Evolutionary conservation across 2,888 invertebrate genomes (phyloP).

Genomic region (Melieria omissa): DNA sequence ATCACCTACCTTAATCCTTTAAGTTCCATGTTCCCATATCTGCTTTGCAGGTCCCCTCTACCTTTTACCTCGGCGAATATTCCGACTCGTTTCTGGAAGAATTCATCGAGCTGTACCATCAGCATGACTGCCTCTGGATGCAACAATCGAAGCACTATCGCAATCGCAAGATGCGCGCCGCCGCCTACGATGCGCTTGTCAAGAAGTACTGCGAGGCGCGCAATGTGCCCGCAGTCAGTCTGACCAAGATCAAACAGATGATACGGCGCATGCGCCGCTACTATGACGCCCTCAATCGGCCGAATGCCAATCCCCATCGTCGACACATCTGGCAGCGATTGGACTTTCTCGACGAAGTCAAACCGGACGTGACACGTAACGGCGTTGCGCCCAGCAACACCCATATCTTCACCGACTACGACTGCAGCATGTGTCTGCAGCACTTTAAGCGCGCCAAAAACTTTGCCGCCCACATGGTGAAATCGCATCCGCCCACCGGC

Average conservation of each 20-base stretch:
- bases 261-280: slow-evolving; percentile 34
- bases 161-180: slow-evolving; percentile 2
- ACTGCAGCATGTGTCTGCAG: slow-evolving; percentile 25
- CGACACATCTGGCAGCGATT: slow-evolving; percentile 36
- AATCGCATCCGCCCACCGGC: slow-evolving; percentile 32
- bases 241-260: slow-evolving; percentile 24
- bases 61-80: slow-evolving; percentile 24
- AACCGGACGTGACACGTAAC: neutral
- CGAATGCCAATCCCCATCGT: slow-evolving; percentile 33
- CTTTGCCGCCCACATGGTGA: slow-evolving; percentile 23
- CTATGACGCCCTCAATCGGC: slow-evolving; percentile 19
- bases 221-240: slow-evolving; percentile 2
- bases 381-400: neutral
- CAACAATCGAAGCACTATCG: neutral
- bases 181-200: slow-evolving; percentile 29
- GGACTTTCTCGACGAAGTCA: slow-evolving; percentile 27
- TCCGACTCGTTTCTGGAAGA: slow-evolving; percentile 33
- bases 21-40: too few relatives aligned
- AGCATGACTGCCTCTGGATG: slow-evolving; percentile 36
- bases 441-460: slow-evolving; percentile 22
- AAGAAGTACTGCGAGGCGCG: slow-evolving; percentile 28
- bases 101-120: slow-evolving; percentile 35
- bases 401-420: neutral
- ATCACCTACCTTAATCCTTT: neutral
- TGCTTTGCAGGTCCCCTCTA: neutral